phyloP scores from a whole-genome alignment of 2,113 vertebrate species.

The Crotalus helleri region DNA sequence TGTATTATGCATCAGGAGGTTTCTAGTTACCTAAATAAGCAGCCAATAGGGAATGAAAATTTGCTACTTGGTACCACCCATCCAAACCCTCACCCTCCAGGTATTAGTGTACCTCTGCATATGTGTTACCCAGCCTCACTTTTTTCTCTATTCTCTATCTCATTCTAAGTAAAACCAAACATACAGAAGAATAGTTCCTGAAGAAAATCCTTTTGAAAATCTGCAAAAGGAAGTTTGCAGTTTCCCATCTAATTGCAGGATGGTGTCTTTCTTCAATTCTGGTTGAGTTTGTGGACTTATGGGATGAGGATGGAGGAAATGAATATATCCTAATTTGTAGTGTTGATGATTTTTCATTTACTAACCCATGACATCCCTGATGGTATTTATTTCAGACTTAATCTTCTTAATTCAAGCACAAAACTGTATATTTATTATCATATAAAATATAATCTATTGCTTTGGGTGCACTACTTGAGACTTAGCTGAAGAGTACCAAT shows the following conservation, averaged over 20 bases:
- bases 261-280: neutral
- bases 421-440: neutral
- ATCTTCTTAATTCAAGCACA: neutral
- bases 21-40: constrained; percentile 50
- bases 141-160: neutral
- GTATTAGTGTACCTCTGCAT: neutral
- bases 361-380: neutral
- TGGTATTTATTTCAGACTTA: neutral
- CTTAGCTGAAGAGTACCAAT: neutral
- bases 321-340: neutral
- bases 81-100: constrained; percentile 17
- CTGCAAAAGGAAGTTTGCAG: neutral
- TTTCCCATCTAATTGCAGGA: neutral
- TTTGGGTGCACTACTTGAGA: neutral
- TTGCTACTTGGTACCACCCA: constrained; percentile 47
- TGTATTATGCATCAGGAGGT: constrained; percentile 49
- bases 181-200: neutral
- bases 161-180: neutral
- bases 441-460: neutral
- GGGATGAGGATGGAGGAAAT: neutral
- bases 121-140: neutral
- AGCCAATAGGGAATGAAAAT: constrained; percentile 59
- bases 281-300: neutral
- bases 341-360: no score
- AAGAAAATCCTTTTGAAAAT: neutral